Evolutionary conservation across 2,797 vertebrate species (phyloP), one percentile per base, ranked within the genome.

Genomic region (Siniperca obscura): DNA sequence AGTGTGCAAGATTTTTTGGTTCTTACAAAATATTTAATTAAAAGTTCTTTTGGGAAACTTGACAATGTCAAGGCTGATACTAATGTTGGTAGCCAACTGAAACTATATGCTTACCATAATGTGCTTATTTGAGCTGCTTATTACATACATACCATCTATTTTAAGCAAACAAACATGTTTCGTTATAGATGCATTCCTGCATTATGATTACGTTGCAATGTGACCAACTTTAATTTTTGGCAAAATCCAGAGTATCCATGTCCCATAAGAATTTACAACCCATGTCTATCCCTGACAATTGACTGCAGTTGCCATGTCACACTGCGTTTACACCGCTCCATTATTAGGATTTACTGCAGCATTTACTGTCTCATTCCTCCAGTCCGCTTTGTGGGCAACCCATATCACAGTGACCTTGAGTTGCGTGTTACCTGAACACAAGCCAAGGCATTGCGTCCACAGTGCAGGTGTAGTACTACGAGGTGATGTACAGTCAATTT

Each of bases 321-420:
- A n/a, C 42, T 67, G 53, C 34, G 3, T 91, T 90, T 90, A 85
- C 84, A 90, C 78, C 55, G 78, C 78, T 83, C 74, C 59, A 46
- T 85, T 81, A 82, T 82, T 67, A 82, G 66, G 85, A 91, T 93
- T 93, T 92, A 93, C 90, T 81, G 90, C 89, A 57, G 78, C 82
- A 86, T 30, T 30, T 30, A 30, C 1, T n/a, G 89, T 86, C 78
- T 94, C 84, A 78, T 87, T 78, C 90, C 78, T 86, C 46, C 85
- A 25, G 69, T 85, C 70, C 74, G 80, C 81, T 81, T 71, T 68
- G 66, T 65, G 60, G 81, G 36, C 72, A 57, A 21, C 66, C 78
- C 72, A 7, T 75, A 36, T 70, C 78, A 83, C 82, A 57, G 59
- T 91, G 91, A 94, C 91, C 91, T 92, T 94, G 91, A 89, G 85